Conservation (phyloP, 2,797 vertebrate genomes). For the Urocyon cinereoargenteus region DNA sequence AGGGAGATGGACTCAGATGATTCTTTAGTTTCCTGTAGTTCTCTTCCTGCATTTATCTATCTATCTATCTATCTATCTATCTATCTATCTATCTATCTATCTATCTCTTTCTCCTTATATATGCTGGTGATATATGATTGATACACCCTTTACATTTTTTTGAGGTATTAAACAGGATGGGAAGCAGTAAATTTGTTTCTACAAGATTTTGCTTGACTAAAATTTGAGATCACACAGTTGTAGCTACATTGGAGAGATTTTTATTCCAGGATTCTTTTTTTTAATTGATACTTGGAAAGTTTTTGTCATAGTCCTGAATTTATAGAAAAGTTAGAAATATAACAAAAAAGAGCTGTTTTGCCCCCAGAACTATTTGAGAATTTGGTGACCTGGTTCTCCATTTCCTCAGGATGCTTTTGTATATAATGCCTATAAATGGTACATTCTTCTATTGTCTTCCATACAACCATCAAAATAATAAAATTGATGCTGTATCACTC, state of each 20-base stretch:
- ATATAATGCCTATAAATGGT: neutral
- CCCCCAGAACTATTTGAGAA: neutral
- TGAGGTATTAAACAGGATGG: neutral
- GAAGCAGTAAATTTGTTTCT: neutral
- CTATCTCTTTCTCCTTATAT: neutral
- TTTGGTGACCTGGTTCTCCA: neutral
- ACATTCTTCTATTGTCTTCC: neutral
- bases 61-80: accelerated
- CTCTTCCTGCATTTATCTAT: neutral
- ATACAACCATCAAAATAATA: too few species aligned
- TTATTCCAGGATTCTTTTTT: neutral
- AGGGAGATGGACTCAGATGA: neutral
- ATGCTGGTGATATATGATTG: neutral
- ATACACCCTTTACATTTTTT: neutral
- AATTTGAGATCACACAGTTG: neutral
- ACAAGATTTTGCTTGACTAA: neutral
- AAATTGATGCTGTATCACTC: neutral
- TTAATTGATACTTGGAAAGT: neutral
- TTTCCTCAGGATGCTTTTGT: neutral
- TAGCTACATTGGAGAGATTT: neutral
- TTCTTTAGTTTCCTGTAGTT: neutral
- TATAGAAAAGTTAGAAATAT: neutral
- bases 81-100: too few species aligned
- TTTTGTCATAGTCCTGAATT: neutral
- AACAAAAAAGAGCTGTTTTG: neutral